Conservation (phyloP, 2,888 invertebrate species). For the Eupelmus urozonus region DNA sequence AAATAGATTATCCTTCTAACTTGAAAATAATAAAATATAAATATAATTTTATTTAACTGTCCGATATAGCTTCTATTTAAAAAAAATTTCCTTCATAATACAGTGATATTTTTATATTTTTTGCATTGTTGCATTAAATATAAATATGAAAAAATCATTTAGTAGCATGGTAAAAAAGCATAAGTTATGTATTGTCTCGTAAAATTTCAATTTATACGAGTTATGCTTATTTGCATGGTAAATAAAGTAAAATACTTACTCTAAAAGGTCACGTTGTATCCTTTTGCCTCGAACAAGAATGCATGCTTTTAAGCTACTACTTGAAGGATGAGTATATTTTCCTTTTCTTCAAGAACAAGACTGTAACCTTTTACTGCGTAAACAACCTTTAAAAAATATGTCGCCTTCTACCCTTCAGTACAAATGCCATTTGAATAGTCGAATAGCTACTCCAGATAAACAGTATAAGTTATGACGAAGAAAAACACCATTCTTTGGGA, state of each 20-base stretch:
- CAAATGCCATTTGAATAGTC: too few species aligned
- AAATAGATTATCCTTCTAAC: too few species aligned
- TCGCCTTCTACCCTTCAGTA: too few species aligned
- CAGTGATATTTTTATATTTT: background rate
- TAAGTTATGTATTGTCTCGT: slow-evolving; percentile 14
- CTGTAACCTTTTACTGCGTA: too few species aligned
- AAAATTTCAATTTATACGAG: slow-evolving; percentile 29
- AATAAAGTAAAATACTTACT: slow-evolving; percentile 17
- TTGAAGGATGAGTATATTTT: background rate
- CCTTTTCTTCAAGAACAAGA: background rate
- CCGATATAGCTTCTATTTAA: too few species aligned
- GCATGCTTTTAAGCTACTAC: background rate
- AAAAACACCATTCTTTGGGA: too few species aligned
- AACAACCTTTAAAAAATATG: too few species aligned
- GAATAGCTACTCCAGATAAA: too few species aligned
- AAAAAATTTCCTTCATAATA: too few species aligned
- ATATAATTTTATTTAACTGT: too few species aligned
- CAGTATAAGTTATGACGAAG: too few species aligned
- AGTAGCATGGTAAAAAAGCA: background rate
- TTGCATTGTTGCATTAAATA: slow-evolving; percentile 6
- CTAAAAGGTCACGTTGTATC: slow-evolving; percentile 7
- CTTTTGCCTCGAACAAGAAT: background rate
- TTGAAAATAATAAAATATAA: too few species aligned
- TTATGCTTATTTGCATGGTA: background rate
- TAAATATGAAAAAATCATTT: slow-evolving; percentile 3